Percentiles rank a stretch among this genome's conserved stretches.
These are phyloP conservation scores for Terebella lapidaria DNA, from an alignment of 2,888 invertebrate genomes.

Conservation along the genomic window DNA sequence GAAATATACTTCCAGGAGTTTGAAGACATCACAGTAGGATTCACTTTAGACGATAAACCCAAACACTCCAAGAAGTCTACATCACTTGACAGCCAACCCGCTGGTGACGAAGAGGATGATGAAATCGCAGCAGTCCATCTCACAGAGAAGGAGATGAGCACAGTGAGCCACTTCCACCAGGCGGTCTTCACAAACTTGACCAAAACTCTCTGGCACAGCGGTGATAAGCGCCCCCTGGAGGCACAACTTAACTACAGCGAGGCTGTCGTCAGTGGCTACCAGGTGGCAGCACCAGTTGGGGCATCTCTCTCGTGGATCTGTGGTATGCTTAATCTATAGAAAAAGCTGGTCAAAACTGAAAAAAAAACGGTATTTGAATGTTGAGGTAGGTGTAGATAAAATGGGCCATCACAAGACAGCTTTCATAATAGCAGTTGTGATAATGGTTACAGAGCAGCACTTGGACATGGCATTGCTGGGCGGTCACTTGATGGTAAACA, in stretches of 20 bases:
- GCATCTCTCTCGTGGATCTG: slow-evolving; percentile 17
- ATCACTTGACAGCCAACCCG: background rate
- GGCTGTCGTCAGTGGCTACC: slow-evolving; percentile 32
- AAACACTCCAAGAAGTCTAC: no score
- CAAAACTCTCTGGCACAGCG: slow-evolving; percentile 8
- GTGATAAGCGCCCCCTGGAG: background rate
- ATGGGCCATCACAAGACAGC: no score
- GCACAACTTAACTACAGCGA: slow-evolving; percentile 26
- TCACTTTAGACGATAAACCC: slow-evolving; percentile 28
- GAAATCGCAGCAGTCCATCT: slow-evolving; percentile 1
- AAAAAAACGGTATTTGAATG: no score
- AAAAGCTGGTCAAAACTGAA: no score
- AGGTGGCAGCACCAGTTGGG: slow-evolving; percentile 30
- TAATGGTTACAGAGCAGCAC: no score
- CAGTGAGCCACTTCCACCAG: slow-evolving; percentile 30
- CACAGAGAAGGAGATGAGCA: slow-evolving; percentile 31
- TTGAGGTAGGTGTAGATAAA: no score
- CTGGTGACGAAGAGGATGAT: background rate
- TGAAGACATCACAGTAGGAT: slow-evolving; percentile 40
- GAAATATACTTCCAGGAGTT: slow-evolving; percentile 45
- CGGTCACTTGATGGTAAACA: no score
- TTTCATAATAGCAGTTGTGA: no score
- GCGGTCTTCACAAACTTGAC: slow-evolving; percentile 32
- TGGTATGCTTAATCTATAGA: no score
- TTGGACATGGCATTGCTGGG: no score